Percentiles rank a stretch among this genome's conserved stretches.
Evolutionary conservation across 1,140 invertebrate genomes (phyloP).

Genomic region (Drosophila bipectinata): DNA sequence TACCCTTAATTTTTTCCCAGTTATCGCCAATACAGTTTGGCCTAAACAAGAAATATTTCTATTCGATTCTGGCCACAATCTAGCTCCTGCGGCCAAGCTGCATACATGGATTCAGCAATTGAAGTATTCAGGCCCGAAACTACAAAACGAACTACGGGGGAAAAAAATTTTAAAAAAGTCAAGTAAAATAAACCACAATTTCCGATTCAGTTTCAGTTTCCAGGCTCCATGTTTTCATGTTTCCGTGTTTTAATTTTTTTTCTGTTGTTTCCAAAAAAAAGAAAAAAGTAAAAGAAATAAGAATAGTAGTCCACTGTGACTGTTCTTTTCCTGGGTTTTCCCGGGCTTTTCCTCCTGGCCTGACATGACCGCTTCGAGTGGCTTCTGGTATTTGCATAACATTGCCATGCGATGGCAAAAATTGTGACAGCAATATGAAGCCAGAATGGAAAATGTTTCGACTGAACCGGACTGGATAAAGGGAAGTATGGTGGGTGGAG

Average conservation of each 20-base stretch:
- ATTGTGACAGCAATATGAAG: conserved; percentile 36
- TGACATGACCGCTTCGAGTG: conserved; percentile 16
- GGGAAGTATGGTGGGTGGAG: no score
- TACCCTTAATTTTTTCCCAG: background rate
- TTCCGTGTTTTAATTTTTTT: background rate
- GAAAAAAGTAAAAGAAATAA: no score
- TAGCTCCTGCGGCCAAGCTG: conserved; percentile 1
- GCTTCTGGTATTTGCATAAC: conserved; percentile 61
- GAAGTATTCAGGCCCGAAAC: conserved; percentile 5
- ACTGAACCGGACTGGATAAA: background rate
- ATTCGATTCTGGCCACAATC: conserved; percentile 17
- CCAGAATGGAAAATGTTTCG: background rate
- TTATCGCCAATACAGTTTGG: background rate
- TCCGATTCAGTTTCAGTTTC: conserved; percentile 7
- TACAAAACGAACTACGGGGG: background rate
- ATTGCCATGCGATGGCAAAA: conserved; percentile 38
- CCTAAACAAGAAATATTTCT: background rate
- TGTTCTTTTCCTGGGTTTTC: conserved; percentile 13
- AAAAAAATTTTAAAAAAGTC: background rate
- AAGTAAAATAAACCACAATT: conserved; percentile 3
- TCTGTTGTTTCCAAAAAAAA: background rate
- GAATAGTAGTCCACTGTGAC: background rate
- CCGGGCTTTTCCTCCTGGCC: conserved; percentile 1
- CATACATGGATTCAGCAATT: conserved; percentile 9
- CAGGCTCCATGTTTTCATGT: background rate